Conservation (phyloP, 2,113 vertebrate genomes). For the Albula glossodonta region DNA sequence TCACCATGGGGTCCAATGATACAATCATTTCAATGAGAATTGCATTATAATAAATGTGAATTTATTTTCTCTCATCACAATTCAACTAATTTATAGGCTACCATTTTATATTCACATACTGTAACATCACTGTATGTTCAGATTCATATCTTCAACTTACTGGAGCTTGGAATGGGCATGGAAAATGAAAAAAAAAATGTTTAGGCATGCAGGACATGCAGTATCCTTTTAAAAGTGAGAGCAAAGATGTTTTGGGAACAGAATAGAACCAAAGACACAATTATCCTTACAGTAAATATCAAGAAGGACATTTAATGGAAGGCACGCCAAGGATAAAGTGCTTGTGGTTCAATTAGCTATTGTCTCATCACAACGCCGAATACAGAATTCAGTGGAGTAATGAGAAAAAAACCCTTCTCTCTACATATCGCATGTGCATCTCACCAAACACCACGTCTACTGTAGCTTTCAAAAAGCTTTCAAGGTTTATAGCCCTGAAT, state of each 20-base stretch:
- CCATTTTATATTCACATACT: no score
- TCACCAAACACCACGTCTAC: not conserved
- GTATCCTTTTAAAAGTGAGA: no score
- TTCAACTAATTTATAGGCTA: no score
- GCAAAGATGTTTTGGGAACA: not conserved
- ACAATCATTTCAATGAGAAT: no score
- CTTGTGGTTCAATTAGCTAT: not conserved
- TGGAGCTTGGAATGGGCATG: no score
- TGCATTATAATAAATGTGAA: no score
- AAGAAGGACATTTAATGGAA: not conserved
- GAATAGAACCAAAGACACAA: not conserved
- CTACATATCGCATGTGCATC: not conserved
- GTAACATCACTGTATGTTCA: no score
- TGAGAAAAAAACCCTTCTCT: not conserved
- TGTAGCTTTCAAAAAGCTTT: conserved; percentile 21
- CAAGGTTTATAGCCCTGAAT: conserved; percentile 1
- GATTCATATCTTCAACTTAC: no score
- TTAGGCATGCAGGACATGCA: no score
- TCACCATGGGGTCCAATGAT: no score
- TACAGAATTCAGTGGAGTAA: not conserved
- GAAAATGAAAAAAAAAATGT: no score
- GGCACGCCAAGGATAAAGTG: not conserved
- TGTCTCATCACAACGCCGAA: not conserved
- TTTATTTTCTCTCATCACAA: no score
- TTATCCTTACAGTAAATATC: not conserved